These are phyloP conservation scores for Poecilia latipinna DNA, from an alignment of 2,113 vertebrate species.

Conservation along the genomic window DNA sequence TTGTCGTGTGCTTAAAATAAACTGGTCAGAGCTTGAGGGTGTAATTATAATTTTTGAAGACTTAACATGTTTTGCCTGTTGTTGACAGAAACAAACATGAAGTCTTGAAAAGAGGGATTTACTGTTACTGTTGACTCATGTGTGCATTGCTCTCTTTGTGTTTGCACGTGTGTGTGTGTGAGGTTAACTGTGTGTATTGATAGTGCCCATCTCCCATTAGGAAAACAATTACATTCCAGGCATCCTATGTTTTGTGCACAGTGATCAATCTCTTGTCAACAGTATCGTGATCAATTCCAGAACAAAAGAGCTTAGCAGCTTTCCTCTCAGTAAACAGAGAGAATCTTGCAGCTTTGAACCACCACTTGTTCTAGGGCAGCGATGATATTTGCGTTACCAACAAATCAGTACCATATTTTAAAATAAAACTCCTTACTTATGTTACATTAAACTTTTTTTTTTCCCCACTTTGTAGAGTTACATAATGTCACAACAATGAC, in stretches of 20 bases:
- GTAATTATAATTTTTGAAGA: constrained; percentile 12
- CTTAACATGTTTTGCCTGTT: not conserved
- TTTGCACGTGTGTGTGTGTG: constrained; percentile 13
- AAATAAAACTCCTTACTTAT: too few species aligned
- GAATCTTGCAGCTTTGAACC: not conserved
- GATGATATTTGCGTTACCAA: constrained; percentile 16
- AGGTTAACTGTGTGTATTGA: constrained; percentile 16
- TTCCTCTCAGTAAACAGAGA: constrained; percentile 50
- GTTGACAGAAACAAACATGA: constrained; percentile 8
- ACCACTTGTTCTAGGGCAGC: constrained; percentile 16
- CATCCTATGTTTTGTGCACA: constrained; percentile 28
- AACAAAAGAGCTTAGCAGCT: constrained; percentile 61
- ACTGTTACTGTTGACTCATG: constrained; percentile 10
- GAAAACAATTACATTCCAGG: constrained; percentile 38
- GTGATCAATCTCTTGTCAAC: constrained; percentile 62
- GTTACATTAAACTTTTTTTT: too few species aligned
- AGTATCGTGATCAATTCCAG: constrained; percentile 66
- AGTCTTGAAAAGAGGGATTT: constrained; percentile 19
- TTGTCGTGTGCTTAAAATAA: not conserved
- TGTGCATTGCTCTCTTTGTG: not conserved
- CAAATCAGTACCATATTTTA: not conserved
- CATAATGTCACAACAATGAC: too few species aligned
- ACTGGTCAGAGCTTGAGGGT: constrained; percentile 3
- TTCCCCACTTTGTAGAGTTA: too few species aligned
- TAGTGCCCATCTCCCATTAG: constrained; percentile 38